Evolutionary conservation across 2,888 invertebrate species (phyloP).

Genomic region (Coelogynopora nodosa): DNA sequence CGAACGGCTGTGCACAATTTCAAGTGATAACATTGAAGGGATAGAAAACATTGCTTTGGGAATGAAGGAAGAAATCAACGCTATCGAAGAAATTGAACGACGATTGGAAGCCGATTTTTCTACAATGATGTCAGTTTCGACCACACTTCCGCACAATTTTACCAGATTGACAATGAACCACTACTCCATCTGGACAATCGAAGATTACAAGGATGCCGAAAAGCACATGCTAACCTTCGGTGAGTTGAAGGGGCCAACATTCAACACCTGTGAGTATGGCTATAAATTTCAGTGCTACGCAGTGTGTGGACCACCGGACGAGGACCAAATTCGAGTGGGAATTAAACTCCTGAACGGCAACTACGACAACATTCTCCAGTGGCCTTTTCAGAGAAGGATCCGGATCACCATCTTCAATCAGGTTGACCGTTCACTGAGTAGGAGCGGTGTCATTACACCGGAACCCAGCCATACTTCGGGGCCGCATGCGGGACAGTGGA

Average conservation of each 20-base stretch:
- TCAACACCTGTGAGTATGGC: not conserved
- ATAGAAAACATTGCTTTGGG: not conserved
- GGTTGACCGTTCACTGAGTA: not conserved
- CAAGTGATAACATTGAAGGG: not conserved
- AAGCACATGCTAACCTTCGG: not conserved
- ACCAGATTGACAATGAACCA: not conserved
- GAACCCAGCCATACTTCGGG: not conserved
- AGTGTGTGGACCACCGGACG: not conserved
- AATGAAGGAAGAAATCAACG: not conserved
- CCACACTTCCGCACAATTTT: not conserved
- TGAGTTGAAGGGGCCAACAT: not conserved
- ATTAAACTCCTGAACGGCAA: not conserved
- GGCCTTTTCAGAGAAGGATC: not conserved
- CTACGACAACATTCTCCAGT: not conserved
- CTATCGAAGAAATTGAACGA: not conserved
- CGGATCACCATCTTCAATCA: not conserved
- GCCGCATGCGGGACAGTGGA: not conserved
- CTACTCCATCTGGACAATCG: not conserved
- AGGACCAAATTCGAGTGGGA: not conserved
- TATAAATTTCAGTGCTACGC: not conserved
- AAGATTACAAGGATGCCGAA: not conserved
- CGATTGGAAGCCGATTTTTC: not conserved
- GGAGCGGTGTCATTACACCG: not conserved
- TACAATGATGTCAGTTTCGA: not conserved
- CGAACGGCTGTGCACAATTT: not conserved